These are phyloP conservation scores for Noctua comes DNA, from an alignment of 2,888 invertebrate genomes.

Conservation along the genomic window DNA sequence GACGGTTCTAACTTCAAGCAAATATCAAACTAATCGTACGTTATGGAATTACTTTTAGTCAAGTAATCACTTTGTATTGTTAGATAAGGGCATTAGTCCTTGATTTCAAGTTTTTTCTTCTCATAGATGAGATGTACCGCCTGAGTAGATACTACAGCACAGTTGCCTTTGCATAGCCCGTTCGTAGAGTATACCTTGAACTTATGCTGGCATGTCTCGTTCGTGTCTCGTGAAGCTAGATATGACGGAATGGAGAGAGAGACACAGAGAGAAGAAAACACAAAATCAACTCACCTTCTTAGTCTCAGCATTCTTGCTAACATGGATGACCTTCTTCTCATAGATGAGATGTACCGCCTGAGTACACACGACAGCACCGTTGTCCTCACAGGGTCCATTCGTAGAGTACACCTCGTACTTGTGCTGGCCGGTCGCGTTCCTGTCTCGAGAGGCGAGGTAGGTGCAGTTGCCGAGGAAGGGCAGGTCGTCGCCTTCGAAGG, in stretches of 20 bases:
- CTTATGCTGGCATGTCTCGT: conserved; percentile 88
- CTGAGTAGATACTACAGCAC: conserved; percentile 91
- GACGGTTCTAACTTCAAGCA: too few relatives aligned
- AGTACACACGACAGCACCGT: conserved; percentile 90
- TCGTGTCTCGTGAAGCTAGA: conserved; percentile 91
- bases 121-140: conserved; percentile 92
- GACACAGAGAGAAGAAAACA: too few relatives aligned
- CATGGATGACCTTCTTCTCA: conserved; percentile 91
- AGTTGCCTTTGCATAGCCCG: conserved; percentile 91
- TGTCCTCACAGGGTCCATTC: conserved; percentile 92
- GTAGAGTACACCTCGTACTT: conserved; percentile 92
- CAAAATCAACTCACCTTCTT: conserved; percentile 77
- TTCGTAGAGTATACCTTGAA: conserved; percentile 93
- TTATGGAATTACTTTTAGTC: too few relatives aligned
- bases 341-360: conserved; percentile 92
- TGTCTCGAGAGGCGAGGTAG: conserved; percentile 94
- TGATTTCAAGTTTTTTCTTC: conserved; percentile 79
- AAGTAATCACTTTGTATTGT: too few relatives aligned
- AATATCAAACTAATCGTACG: too few relatives aligned
- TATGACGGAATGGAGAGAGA: too few relatives aligned
- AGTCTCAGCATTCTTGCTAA: conserved; percentile 81
- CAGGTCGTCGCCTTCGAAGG: conserved; percentile 95
- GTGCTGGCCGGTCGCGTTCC: conserved; percentile 88
- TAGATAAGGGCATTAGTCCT: too few relatives aligned
- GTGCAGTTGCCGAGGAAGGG: conserved; percentile 96